phyloP scores from a whole-genome alignment of 64 coral and sea anemone genomes.

The Montipora efflorescens region DNA sequence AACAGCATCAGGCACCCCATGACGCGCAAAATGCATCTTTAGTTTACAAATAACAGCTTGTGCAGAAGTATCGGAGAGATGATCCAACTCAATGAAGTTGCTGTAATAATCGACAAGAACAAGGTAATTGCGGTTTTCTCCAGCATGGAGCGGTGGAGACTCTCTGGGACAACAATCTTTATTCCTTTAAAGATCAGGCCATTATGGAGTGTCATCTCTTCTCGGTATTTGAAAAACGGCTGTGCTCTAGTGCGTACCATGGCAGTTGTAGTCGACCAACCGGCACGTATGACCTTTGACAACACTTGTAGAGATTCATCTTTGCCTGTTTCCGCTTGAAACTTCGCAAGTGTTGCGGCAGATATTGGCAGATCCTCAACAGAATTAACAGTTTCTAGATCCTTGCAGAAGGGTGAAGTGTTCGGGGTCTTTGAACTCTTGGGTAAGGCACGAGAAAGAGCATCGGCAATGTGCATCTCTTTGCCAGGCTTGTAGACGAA shows the following conservation, averaged over 20 bases:
- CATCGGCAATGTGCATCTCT: no score
- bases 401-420: no score
- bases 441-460: no score
- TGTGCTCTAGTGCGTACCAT: neutral
- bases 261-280: slow-evolving; percentile 39
- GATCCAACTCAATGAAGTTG: neutral
- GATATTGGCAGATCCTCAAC: neutral
- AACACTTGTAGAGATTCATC: slow-evolving; percentile 28
- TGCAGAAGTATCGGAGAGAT: neutral
- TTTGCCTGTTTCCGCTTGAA: slow-evolving; percentile 33
- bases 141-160: slow-evolving; percentile 37
- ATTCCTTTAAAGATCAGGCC: slow-evolving; percentile 63
- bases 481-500: no score
- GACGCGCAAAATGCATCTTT: neutral
- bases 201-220: slow-evolving; percentile 65
- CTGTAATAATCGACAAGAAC: slow-evolving; percentile 38
- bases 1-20: neutral
- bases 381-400: neutral
- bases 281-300: neutral
- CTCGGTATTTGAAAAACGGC: slow-evolving; percentile 48
- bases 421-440: no score
- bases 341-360: slow-evolving; percentile 16
- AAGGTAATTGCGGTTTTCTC: slow-evolving; percentile 21
- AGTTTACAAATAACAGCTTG: neutral
- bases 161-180: slow-evolving; percentile 55